Evolutionary conservation across 2,797 vertebrate species (phyloP).

Genomic region (Urocyon cinereoargenteus): DNA sequence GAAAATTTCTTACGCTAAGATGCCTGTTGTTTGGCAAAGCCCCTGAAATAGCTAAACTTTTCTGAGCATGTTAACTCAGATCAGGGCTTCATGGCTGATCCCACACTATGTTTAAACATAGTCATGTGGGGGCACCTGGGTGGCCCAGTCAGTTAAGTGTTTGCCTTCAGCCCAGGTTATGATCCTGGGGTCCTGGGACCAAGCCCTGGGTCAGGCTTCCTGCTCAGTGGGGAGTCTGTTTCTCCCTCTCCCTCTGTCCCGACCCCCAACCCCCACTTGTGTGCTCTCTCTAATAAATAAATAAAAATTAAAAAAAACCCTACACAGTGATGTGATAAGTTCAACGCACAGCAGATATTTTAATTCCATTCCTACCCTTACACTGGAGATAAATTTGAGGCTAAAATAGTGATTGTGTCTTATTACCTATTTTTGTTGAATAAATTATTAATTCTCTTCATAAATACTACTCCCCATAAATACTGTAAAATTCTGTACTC

Average conservation of each 20-base stretch:
- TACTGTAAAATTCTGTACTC: background rate
- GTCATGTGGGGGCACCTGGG: background rate
- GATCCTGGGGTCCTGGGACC: no score
- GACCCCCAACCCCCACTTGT: no score
- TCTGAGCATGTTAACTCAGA: background rate
- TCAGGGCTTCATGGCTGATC: background rate
- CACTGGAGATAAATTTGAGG: background rate
- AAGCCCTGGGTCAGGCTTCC: no score
- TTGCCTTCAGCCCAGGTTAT: no score
- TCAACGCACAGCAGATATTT: background rate
- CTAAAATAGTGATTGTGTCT: background rate
- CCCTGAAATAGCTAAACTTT: background rate
- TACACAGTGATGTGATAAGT: background rate
- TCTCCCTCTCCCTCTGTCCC: no score
- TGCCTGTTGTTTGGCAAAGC: constrained; percentile 7
- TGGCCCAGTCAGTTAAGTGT: no score
- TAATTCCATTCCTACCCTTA: constrained; percentile 21
- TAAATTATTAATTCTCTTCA: constrained; percentile 50
- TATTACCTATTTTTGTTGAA: constrained; percentile 11
- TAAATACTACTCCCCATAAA: background rate
- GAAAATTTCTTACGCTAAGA: background rate
- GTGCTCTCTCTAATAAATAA: no score
- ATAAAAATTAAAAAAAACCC: no score
- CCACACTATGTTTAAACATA: background rate
- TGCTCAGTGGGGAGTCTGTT: no score